phyloP scores from a whole-genome alignment of 2,888 invertebrate genomes.

The Tenthredo distinguenda region DNA sequence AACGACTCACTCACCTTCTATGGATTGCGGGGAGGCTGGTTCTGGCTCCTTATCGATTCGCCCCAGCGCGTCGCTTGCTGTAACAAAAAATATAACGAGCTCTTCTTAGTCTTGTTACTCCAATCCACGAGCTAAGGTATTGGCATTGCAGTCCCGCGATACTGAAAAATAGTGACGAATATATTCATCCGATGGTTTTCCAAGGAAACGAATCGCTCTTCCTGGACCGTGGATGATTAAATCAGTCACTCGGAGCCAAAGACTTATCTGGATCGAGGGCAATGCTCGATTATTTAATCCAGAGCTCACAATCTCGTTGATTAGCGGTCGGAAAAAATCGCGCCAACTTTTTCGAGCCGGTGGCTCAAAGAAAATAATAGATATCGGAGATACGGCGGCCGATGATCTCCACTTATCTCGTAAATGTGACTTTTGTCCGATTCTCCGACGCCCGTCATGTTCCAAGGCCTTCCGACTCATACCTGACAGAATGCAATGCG shows the following conservation, averaged over 20 bases:
- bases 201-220: not conserved
- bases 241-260: too few relatives aligned
- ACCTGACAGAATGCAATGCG: not conserved
- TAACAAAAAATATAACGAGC: constrained; percentile 73
- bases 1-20: constrained; percentile 71
- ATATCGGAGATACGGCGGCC: not conserved
- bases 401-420: not conserved
- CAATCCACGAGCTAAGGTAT: not conserved
- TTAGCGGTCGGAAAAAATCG: not conserved
- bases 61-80: constrained; percentile 82
- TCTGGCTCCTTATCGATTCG: constrained; percentile 88
- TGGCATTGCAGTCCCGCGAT: not conserved
- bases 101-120: not conserved
- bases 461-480: not conserved
- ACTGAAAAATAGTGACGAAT: not conserved
- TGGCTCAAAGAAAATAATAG: not conserved
- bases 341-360: not conserved
- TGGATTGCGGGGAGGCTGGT: constrained; percentile 85
- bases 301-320: not conserved
- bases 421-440: not conserved
- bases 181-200: not conserved
- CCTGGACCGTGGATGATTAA: not conserved
- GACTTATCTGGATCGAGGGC: too few relatives aligned
- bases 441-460: not conserved
- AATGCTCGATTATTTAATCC: not conserved